Evolutionary conservation across 2,888 invertebrate genomes (phyloP), one percentile per base, ranked within the genome.

Genomic region (Neuroscelio doddi): DNA sequence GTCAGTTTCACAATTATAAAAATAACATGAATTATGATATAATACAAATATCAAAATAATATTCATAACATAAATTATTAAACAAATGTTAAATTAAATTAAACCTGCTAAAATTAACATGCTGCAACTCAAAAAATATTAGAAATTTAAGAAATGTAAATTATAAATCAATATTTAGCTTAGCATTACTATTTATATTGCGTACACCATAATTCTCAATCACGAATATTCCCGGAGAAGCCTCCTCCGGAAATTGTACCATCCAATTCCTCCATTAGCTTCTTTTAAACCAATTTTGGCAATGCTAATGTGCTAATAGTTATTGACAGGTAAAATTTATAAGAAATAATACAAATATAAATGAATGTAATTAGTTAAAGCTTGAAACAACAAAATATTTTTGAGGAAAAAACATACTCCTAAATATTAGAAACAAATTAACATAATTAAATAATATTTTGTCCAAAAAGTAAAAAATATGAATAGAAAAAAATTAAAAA

Each of bases 191-290:
- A 65, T 65, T 65, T 59, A 65, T 52, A 52, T 61, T 61, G 56
- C 51, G 44, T 53, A 39, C 46, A 53, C 57, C 58, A 64, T 65
- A 68, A 65, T 65, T 62, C 59, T 62, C 64, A 68, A 68, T 68
- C 64, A 68, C 64, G 64, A 68, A 63, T 63, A 62, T 65, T 63
- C 56, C 59, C 47, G 52, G 65, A 57, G 62, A 59, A 68, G 58
- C 59, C 63, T 65, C 53, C 65, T 56, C 62, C 68, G 68, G 68
- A 65, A 65, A 68, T 65, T 68, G 56, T 59, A 59, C 68, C 68
- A 65, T 68, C 68, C 58, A 68, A 57, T 68, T 55, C 62, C 64
- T 68, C 62, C 61, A 68, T 68, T 68, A 62, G 64, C 68, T 58
- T 62, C 64, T 65, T 46, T 68, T 68, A 68, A 58, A 52, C 50